Conservation (phyloP, 2,888 invertebrate species). For the Sturmia bella region DNA sequence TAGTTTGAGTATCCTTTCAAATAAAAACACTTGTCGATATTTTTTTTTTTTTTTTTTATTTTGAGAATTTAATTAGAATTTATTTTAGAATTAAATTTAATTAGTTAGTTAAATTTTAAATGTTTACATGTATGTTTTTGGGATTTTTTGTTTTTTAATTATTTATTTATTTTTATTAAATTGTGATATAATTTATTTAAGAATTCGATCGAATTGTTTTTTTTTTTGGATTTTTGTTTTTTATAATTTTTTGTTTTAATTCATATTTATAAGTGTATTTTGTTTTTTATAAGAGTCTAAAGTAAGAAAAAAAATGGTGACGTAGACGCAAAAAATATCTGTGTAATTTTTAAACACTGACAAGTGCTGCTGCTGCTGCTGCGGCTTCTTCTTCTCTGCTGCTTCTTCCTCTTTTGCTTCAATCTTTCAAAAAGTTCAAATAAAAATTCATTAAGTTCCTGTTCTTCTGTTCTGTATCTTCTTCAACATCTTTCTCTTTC, state of each 20-base stretch:
- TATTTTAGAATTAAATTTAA: constrained; percentile 71
- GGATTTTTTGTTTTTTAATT: constrained; percentile 58
- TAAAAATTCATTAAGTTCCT: constrained; percentile 51
- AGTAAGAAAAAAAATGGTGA: constrained; percentile 70
- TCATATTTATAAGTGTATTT: constrained; percentile 69
- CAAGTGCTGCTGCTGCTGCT: constrained; percentile 69
- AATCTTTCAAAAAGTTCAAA: constrained; percentile 35
- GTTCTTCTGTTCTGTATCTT: constrained; percentile 37
- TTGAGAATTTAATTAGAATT: constrained; percentile 70
- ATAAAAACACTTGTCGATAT: constrained; percentile 21
- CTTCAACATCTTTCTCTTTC: constrained; percentile 51
- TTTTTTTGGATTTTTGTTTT: constrained; percentile 51
- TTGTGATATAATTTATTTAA: constrained; percentile 71
- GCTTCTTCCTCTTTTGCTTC: not conserved
- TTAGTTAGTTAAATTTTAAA: constrained; percentile 71
- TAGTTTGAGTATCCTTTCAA: not conserved
- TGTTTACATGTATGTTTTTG: constrained; percentile 70
- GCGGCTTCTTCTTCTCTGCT: constrained; percentile 14
- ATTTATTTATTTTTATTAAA: constrained; percentile 70
- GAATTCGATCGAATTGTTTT: constrained; percentile 70
- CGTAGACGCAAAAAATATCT: constrained; percentile 71
- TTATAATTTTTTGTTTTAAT: constrained; percentile 56
- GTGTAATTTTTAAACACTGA: constrained; percentile 69
- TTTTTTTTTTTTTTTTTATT: constrained; percentile 61
- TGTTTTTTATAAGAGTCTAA: constrained; percentile 71